phyloP scores from a whole-genome alignment of 2,113 vertebrate genomes.

The Sialia sialis region DNA sequence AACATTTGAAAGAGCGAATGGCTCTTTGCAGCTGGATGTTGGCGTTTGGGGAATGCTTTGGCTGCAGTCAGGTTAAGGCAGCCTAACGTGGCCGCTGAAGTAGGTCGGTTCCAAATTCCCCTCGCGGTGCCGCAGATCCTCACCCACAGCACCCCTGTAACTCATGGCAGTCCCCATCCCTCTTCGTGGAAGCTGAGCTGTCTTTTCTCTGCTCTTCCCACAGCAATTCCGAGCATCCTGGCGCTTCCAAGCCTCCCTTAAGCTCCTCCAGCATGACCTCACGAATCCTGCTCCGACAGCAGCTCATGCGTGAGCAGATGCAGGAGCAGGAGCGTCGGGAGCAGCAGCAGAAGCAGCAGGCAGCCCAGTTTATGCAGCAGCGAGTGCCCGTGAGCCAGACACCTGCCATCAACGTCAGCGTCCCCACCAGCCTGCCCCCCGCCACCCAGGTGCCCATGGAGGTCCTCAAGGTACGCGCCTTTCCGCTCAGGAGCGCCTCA shows the following conservation, averaged over 20 bases:
- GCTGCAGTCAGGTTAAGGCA: slow-evolving; percentile 55
- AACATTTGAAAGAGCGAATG: neutral
- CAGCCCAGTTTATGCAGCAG: slow-evolving; percentile 80
- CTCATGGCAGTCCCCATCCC: neutral
- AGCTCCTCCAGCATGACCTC: slow-evolving; percentile 88
- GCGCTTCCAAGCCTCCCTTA: slow-evolving; percentile 81
- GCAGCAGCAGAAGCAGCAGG: slow-evolving; percentile 82
- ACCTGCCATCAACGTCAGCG: slow-evolving; percentile 83
- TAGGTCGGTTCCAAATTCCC: neutral
- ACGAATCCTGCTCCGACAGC: slow-evolving; percentile 86
- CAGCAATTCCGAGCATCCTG: slow-evolving; percentile 84
- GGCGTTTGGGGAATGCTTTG: neutral
- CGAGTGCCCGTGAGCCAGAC: slow-evolving; percentile 82
- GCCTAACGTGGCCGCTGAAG: slow-evolving; percentile 39
- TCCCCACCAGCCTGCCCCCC: slow-evolving; percentile 74
- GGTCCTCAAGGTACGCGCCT: slow-evolving; percentile 84
- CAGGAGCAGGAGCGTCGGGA: slow-evolving; percentile 88
- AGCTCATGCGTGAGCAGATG: slow-evolving; percentile 83
- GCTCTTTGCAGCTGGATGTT: neutral
- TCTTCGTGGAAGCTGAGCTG: slow-evolving; percentile 42
- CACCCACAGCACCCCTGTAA: neutral
- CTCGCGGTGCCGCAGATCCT: neutral
- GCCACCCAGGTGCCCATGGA: slow-evolving; percentile 91
- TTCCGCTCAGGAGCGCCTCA: neutral
- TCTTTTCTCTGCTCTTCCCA: slow-evolving; percentile 66